phyloP scores from a whole-genome alignment of 2,888 invertebrate genomes.

The Chrysopilus asiliformis region DNA sequence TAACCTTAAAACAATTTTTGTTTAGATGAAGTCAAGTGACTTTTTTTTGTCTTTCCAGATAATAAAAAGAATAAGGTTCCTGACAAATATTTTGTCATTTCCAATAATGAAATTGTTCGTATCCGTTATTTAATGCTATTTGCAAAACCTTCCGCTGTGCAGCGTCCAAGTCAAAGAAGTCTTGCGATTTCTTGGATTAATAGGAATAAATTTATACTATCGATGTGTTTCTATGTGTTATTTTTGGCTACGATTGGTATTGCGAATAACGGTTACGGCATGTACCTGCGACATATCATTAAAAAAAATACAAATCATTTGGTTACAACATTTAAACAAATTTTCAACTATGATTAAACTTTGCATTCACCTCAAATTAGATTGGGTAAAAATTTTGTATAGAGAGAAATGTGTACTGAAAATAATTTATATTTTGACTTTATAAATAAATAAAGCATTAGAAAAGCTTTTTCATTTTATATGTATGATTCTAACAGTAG shows the following conservation, averaged over 20 bases:
- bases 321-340: conserved; percentile 2
- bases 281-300: conserved; percentile 8
- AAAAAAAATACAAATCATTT: conserved; percentile 8
- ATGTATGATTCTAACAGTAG: too few relatives aligned
- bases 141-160: conserved; percentile 24
- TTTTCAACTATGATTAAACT: conserved; percentile 5
- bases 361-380: too few relatives aligned
- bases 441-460: too few relatives aligned
- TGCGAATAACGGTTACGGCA: conserved; percentile 46
- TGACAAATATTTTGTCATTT: conserved; percentile 59
- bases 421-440: too few relatives aligned
- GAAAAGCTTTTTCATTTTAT: too few relatives aligned
- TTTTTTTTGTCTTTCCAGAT: conserved; percentile 13
- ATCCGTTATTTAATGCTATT: conserved; percentile 66
- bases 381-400: too few relatives aligned
- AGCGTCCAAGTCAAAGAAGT: conserved; percentile 10
- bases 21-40: neutral
- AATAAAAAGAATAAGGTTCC: conserved; percentile 36
- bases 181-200: conserved; percentile 41
- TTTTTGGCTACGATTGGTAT: conserved; percentile 50
- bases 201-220: conserved; percentile 46
- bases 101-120: conserved; percentile 60
- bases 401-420: too few relatives aligned
- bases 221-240: conserved; percentile 48
- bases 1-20: neutral